Conservation (phyloP, 1,140 invertebrate genomes). For the Coptotermes formosanus region DNA sequence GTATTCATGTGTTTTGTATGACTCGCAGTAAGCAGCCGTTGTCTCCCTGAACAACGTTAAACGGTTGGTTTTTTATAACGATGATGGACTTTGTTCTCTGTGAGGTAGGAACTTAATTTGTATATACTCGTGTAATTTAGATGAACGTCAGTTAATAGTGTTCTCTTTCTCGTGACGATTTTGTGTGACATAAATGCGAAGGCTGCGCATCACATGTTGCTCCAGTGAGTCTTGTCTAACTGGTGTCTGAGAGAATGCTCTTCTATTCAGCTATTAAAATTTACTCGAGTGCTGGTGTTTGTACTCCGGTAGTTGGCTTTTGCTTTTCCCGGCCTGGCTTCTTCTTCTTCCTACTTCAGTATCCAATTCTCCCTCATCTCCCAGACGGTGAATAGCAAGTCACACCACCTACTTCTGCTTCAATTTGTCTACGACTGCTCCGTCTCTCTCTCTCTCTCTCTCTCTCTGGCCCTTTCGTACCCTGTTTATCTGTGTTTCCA, state of each 20-base stretch:
- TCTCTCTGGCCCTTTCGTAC: background rate
- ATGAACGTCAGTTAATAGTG: too few relatives aligned
- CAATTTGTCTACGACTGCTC: background rate
- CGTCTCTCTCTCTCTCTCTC: background rate
- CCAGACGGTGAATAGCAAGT: background rate
- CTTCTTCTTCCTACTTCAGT: background rate
- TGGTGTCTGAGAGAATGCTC: background rate
- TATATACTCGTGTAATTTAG: too few relatives aligned
- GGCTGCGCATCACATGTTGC: background rate
- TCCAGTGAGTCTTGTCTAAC: background rate
- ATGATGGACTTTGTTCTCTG: too few relatives aligned
- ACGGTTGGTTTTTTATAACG: too few relatives aligned
- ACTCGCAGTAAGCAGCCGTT: too few relatives aligned
- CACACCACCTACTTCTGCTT: background rate
- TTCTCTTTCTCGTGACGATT: too few relatives aligned
- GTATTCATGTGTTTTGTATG: too few relatives aligned
- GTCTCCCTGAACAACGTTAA: too few relatives aligned
- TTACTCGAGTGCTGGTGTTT: background rate
- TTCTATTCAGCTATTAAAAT: background rate
- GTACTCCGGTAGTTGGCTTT: background rate
- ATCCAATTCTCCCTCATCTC: background rate
- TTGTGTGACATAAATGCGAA: background rate
- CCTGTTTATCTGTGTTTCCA: constrained; percentile 16
- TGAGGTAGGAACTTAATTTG: too few relatives aligned
- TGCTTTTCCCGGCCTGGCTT: background rate